Evolutionary conservation across 2,888 invertebrate genomes (phyloP).

Genomic region (Eilema depressum): DNA sequence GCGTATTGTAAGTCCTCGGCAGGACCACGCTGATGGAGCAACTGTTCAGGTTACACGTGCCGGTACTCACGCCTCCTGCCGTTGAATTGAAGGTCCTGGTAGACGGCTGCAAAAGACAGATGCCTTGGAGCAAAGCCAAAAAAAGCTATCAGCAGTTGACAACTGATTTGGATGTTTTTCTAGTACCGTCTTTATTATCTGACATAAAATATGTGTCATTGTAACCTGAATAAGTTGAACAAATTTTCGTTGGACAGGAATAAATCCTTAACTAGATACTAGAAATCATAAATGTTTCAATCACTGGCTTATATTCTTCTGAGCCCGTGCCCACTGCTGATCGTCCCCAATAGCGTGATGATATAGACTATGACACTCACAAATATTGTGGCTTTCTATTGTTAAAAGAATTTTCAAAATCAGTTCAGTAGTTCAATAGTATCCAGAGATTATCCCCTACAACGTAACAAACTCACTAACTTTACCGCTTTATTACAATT

Average conservation of each 20-base stretch:
- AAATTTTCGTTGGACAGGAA: background rate
- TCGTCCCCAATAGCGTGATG: too few species aligned
- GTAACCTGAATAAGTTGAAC: background rate
- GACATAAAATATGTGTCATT: background rate
- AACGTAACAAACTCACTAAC: too few species aligned
- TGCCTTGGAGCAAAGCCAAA: background rate
- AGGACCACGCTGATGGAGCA: conserved; percentile 74
- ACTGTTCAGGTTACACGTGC: conserved; percentile 71
- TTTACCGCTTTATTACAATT: too few species aligned
- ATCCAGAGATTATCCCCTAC: too few species aligned
- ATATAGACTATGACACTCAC: too few species aligned
- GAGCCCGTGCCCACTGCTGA: too few species aligned
- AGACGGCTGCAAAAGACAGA: conserved; percentile 63
- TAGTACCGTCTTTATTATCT: background rate
- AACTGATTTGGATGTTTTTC: background rate
- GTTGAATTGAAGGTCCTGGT: conserved; percentile 79
- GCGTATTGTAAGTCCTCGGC: conserved; percentile 71
- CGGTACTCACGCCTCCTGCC: conserved; percentile 64
- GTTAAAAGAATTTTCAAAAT: too few species aligned
- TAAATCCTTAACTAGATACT: background rate
- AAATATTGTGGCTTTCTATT: too few species aligned
- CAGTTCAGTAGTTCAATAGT: too few species aligned
- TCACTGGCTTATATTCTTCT: too few species aligned
- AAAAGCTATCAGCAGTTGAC: background rate
- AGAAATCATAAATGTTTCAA: too few species aligned